These are phyloP conservation scores for Drosophila demipolita DNA, from an alignment of 2,888 invertebrate genomes.

Conservation along the genomic window DNA sequence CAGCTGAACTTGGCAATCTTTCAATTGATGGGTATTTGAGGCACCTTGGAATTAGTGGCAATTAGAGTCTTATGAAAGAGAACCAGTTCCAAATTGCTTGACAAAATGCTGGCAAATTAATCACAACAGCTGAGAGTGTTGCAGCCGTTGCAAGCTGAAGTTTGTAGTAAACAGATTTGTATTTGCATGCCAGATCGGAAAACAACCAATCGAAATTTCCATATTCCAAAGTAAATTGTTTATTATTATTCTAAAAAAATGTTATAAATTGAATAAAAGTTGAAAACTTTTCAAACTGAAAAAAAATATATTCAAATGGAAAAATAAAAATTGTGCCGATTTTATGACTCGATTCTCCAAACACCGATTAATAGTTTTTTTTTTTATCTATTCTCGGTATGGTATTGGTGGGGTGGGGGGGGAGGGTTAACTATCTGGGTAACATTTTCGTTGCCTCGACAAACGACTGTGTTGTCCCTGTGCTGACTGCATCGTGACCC, in stretches of 20 bases:
- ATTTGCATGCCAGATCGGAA: no score
- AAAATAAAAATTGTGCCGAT: not conserved
- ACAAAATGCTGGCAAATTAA: not conserved
- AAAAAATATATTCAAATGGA: not conserved
- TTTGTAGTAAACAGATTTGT: not conserved
- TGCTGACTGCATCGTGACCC: slow-evolving; percentile 14
- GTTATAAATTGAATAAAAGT: not conserved
- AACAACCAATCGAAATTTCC: no score
- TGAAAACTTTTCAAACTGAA: not conserved
- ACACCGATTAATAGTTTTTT: not conserved
- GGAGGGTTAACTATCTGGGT: not conserved
- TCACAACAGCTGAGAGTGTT: not conserved
- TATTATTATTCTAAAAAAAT: no score
- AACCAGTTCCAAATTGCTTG: no score
- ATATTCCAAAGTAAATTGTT: no score
- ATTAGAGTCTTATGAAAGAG: not conserved
- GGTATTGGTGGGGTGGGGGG: not conserved
- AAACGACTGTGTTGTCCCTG: not conserved
- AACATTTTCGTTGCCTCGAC: not conserved
- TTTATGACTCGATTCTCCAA: not conserved
- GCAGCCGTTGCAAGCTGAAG: not conserved
- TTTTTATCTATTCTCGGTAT: not conserved
- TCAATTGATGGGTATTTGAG: not conserved
- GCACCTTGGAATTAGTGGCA: not conserved
- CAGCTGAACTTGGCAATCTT: not conserved